These are phyloP conservation scores for Molossus molossus DNA, from an alignment of 2,797 vertebrate species.

Conservation along the genomic window DNA sequence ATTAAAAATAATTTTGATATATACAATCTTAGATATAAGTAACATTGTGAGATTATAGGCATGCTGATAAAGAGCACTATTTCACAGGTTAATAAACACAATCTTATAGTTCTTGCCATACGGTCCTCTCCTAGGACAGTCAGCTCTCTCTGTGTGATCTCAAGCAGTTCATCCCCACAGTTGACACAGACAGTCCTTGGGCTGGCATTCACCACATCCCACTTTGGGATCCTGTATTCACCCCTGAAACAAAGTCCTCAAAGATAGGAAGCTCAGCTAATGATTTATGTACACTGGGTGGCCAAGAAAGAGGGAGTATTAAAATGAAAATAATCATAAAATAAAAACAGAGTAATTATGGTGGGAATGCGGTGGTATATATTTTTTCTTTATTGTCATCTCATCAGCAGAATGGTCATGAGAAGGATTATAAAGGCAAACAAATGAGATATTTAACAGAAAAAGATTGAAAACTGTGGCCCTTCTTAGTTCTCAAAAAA, in stretches of 20 bases:
- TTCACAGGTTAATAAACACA: background rate
- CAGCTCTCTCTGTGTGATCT: background rate
- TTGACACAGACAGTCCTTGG: background rate
- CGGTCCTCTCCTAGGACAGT: background rate
- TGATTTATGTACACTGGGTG: background rate
- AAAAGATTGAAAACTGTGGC: constrained; percentile 23
- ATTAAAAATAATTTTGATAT: background rate
- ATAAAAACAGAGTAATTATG: background rate
- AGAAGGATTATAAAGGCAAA: background rate
- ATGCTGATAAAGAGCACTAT: background rate
- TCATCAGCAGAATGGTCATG: background rate
- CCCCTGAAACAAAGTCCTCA: background rate
- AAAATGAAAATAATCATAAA: constrained; percentile 1
- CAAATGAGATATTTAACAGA: background rate
- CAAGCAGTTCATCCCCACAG: background rate
- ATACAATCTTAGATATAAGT: background rate
- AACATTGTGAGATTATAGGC: background rate
- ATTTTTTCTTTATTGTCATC: background rate
- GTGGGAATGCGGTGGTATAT: background rate
- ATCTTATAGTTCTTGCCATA: background rate
- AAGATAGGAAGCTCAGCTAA: background rate
- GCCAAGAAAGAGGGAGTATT: background rate
- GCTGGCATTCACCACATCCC: background rate
- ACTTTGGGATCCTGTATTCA: background rate
- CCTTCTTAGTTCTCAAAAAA: constrained; percentile 24